Evolutionary conservation across 2,797 vertebrate genomes (phyloP).

Genomic region (Choloepus didactylus): DNA sequence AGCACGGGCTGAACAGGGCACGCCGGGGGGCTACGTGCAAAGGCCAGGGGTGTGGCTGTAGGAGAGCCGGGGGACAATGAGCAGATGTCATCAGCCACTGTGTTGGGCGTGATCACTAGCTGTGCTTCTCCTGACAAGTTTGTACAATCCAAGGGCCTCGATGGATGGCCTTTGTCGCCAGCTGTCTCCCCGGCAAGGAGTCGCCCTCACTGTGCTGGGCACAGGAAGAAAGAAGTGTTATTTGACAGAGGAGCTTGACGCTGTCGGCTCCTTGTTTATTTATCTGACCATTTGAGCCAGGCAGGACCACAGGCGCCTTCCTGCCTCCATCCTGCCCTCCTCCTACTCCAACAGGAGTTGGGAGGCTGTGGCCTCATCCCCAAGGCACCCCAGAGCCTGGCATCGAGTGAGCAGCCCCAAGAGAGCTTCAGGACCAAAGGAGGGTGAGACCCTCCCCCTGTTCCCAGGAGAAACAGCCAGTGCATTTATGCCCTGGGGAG

Average conservation of each 20-base stretch:
- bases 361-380: background rate
- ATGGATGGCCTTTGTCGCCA: background rate
- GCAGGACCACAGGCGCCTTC: background rate
- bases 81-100: no score
- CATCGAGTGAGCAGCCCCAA: no score
- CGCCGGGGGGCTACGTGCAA: no score
- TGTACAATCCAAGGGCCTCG: background rate
- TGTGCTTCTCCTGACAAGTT: no score
- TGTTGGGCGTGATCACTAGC: no score
- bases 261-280: background rate
- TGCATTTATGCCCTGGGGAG: background rate
- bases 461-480: no score
- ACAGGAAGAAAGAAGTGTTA: constrained; percentile 65
- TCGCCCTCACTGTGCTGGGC: constrained; percentile 1
- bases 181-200: no score
- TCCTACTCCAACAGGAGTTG: background rate
- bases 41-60: no score
- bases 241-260: background rate
- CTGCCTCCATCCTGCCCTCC: background rate
- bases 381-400: background rate
- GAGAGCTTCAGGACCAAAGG: no score
- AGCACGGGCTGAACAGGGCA: no score
- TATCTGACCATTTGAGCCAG: background rate
- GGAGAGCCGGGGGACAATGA: no score
- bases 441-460: no score